Evolutionary conservation across 2,888 invertebrate species (phyloP), one percentile per base, ranked within the genome.

Genomic region (Acanthosepion lycidas): DNA sequence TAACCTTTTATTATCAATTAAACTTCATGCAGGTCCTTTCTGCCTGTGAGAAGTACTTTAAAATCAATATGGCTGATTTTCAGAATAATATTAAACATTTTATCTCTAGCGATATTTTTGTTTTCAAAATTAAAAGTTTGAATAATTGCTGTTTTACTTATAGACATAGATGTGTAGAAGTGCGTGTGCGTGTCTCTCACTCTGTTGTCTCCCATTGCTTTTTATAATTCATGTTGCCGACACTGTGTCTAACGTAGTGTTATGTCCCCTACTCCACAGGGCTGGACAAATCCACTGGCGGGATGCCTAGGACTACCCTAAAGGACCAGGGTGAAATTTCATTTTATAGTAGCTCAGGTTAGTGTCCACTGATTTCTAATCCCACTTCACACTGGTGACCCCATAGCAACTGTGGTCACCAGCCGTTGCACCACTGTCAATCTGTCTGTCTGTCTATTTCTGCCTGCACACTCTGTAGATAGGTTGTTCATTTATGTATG

Each of bases 271-370:
- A 93, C 93, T 93, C 93, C 93, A 93, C 93, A 93, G 93, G 93
- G 93, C 93, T 93, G 93, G 93, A 93, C 93, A 93, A 93, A 93
- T 93, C 93, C 93, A 93, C 93, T 93, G 93, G 93, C 53, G 93
- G 93, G 93, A 93, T 93, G 93, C 93, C 93, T 93, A 93, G 93
- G 93, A 93, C 93, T 93, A 53, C 93, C 93, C 93, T 93, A 93
- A 93, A 93, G 93, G 93, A 93, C 93, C 93, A 93, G 93, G 93
- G 93, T 93, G 93, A 93, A 93, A 49, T 93, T 93, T 93, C 93
- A 93, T 93, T 93, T 93, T 93, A 93, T 93, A 93, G 93, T 93
- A 93, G 93, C 93, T 93, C 93, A 93, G 93, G 93, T 93, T 93
- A 93, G 93, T 93, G 93, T 48, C 93, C 93, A 48, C 49, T 53